These are phyloP conservation scores for Python bivittatus DNA, from an alignment of 2,113 vertebrate genomes.

Conservation along the genomic window DNA sequence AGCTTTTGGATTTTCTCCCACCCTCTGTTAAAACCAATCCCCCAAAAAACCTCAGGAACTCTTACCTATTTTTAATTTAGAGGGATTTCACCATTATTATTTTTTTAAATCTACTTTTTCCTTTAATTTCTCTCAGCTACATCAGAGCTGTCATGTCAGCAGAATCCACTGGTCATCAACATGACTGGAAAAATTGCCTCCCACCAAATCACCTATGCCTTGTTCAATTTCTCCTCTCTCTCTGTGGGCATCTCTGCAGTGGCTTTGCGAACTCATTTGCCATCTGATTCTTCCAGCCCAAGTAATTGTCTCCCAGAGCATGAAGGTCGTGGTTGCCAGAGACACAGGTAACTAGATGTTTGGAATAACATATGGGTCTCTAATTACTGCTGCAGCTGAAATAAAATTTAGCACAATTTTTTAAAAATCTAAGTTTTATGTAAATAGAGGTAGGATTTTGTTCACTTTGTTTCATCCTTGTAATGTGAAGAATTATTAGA, in stretches of 20 bases:
- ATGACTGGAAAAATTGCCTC: slow-evolving; percentile 73
- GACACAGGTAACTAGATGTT: slow-evolving; percentile 67
- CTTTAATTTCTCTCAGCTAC: slow-evolving; percentile 71
- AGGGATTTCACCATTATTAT: background rate
- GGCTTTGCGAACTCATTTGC: slow-evolving; percentile 80
- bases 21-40: background rate
- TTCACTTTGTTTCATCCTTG: background rate
- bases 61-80: background rate
- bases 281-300: slow-evolving; percentile 71
- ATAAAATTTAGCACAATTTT: background rate
- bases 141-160: slow-evolving; percentile 84
- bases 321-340: slow-evolving; percentile 71
- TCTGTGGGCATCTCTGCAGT: slow-evolving; percentile 85
- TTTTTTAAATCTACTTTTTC: background rate
- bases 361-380: background rate
- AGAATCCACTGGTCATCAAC: slow-evolving; percentile 84
- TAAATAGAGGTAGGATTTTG: background rate
- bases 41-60: background rate
- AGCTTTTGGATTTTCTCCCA: background rate
- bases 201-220: slow-evolving; percentile 69
- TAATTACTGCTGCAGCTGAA: background rate
- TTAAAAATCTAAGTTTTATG: background rate
- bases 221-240: slow-evolving; percentile 86
- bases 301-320: slow-evolving; percentile 78
- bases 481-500: background rate